Evolutionary conservation across 2,888 invertebrate genomes (phyloP).

Genomic region (Iselma pallidipennis): DNA sequence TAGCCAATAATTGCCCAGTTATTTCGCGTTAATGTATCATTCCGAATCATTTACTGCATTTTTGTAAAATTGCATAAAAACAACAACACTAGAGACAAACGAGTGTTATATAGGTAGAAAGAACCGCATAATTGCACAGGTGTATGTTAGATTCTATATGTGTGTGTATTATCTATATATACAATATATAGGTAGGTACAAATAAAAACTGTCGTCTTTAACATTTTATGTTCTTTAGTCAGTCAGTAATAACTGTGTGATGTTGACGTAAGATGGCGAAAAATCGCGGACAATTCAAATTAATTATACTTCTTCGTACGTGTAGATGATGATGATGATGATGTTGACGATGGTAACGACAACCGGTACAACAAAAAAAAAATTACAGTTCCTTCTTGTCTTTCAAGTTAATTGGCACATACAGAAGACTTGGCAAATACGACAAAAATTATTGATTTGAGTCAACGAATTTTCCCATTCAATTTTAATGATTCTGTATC

Average conservation of each 20-base stretch:
- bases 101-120: too few species aligned
- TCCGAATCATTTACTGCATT: conserved; percentile 51
- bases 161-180: not conserved
- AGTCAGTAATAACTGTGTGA: not conserved
- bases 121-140: conserved; percentile 35
- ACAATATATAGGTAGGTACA: not conserved
- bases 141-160: conserved; percentile 11
- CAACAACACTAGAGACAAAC: too few species aligned
- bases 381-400: not conserved
- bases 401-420: not conserved
- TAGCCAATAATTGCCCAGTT: conserved; percentile 49
- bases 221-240: not conserved
- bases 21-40: conserved; percentile 47
- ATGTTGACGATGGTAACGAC: not conserved
- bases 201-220: not conserved
- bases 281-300: conserved; percentile 5
- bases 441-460: conserved; percentile 30
- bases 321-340: not conserved
- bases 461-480: conserved; percentile 41
- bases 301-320: conserved; percentile 8
- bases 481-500: too few species aligned
- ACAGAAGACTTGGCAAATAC: not conserved
- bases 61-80: conserved; percentile 47
- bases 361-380: not conserved
- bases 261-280: conserved; percentile 2